Percentiles rank a stretch among this genome's conserved stretches.
phyloP scores from a whole-genome alignment of 64 coral and sea anemone genomes.

The Cladopsammia gracilis region DNA sequence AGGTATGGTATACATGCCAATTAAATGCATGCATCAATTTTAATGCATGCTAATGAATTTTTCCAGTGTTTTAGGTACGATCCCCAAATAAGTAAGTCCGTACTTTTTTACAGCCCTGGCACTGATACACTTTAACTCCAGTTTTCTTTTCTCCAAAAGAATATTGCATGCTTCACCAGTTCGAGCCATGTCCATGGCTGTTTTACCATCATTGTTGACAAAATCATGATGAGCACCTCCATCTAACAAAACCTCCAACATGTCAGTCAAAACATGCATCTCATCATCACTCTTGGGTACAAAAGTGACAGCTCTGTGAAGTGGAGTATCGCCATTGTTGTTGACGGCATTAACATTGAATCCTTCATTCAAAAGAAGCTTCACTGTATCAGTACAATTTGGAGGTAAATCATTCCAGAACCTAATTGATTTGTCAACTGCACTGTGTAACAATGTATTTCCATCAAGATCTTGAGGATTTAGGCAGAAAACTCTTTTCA shows the following conservation, averaged over 20 bases:
- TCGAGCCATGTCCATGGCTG: constrained; percentile 15
- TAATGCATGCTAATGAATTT: too few species aligned
- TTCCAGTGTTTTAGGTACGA: too few species aligned
- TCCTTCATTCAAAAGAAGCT: constrained; percentile 34
- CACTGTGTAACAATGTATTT: not conserved
- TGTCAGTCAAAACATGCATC: constrained; percentile 7
- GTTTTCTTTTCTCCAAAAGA: too few species aligned
- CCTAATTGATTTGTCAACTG: not conserved
- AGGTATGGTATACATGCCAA: too few species aligned
- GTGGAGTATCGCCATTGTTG: constrained; percentile 31
- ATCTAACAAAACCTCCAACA: constrained; percentile 27
- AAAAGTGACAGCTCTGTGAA: constrained; percentile 9
- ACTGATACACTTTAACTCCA: too few species aligned
- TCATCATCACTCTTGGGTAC: too few species aligned
- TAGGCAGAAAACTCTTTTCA: too few species aligned
- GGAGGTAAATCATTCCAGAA: not conserved
- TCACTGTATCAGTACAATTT: not conserved
- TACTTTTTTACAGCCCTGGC: too few species aligned
- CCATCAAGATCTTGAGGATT: not conserved
- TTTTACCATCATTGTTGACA: constrained; percentile 23
- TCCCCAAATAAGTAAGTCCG: too few species aligned
- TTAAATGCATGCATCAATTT: too few species aligned
- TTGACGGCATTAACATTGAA: constrained; percentile 44
- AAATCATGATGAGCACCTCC: constrained; percentile 17
- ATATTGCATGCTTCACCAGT: not conserved